A percentile compares a stretch with the other conserved stretches of the same genome.
Evolutionary conservation across 2,888 invertebrate genomes (phyloP).

Genomic region (Pimpla rufipes): DNA sequence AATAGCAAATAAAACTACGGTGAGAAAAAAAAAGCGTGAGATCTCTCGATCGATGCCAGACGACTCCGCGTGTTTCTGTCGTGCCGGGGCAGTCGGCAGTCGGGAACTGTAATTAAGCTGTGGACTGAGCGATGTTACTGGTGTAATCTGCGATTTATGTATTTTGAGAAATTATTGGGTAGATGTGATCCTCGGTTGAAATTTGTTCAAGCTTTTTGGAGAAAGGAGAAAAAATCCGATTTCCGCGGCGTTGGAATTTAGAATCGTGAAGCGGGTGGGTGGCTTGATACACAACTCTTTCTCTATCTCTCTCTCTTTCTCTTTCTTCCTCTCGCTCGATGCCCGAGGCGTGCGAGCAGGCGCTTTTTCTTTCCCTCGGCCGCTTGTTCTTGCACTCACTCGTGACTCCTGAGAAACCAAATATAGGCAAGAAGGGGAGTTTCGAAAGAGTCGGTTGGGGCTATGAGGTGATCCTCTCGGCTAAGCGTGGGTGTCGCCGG

Average conservation of each 20-base stretch:
- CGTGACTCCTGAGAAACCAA: slow-evolving; percentile 64
- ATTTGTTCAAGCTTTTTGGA: background rate
- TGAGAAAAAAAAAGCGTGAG: background rate
- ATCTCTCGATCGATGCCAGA: too few species aligned
- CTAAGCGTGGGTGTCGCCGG: slow-evolving; percentile 59
- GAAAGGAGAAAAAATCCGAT: background rate
- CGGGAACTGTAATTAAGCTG: too few species aligned
- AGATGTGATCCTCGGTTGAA: background rate
- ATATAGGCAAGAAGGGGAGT: slow-evolving; percentile 69
- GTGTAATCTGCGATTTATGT: too few species aligned
- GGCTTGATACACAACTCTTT: slow-evolving; percentile 42
- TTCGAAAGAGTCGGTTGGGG: slow-evolving; percentile 57
- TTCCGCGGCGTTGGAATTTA: slow-evolving; percentile 37
- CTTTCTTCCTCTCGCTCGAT: slow-evolving; percentile 18
- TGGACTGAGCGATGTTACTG: too few species aligned
- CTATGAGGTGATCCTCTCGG: slow-evolving; percentile 58
- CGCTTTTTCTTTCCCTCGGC: slow-evolving; percentile 34
- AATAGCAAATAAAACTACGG: too few species aligned
- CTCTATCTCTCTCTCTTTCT: slow-evolving; percentile 38
- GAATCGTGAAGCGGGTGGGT: slow-evolving; percentile 60
- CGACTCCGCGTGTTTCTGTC: too few species aligned
- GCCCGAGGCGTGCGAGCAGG: background rate
- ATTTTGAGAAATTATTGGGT: too few species aligned
- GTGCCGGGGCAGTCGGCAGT: too few species aligned
- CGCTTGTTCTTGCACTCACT: slow-evolving; percentile 36